Conservation (phyloP, 2,797 vertebrate species). For the Australoheros facetus region DNA sequence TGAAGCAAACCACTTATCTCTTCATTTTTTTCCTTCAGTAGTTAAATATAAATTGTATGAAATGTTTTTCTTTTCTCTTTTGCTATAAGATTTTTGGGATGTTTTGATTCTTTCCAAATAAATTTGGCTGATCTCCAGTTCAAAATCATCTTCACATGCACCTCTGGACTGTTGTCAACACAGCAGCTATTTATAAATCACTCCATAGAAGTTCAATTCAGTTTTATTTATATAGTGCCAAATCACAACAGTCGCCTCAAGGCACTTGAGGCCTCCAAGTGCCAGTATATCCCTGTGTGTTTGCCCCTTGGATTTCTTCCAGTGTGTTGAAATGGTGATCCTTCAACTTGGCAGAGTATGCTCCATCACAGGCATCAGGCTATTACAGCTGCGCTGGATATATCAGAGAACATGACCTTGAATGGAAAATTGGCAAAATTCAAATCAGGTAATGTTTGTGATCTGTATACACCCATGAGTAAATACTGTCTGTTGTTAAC, state of each 20-base stretch:
- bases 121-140: neutral
- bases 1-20: neutral
- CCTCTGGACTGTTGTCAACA: neutral
- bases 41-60: neutral
- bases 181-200: neutral
- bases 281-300: accelerated
- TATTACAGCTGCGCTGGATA: neutral
- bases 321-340: neutral
- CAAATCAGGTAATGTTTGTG: neutral
- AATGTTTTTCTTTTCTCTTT: neutral
- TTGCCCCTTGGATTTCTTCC: neutral
- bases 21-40: neutral
- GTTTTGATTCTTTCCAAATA: neutral
- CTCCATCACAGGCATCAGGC: neutral
- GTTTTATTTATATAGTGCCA: too few species aligned
- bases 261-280: too few species aligned
- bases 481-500: neutral
- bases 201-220: neutral
- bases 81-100: neutral
- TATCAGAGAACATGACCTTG: too few species aligned
- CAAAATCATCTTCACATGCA: neutral
- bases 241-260: too few species aligned
- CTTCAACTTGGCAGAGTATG: neutral
- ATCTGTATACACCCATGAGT: neutral
- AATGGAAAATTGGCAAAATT: neutral